Evolutionary conservation across 1,140 invertebrate genomes (phyloP).

Genomic region (Drosophila elegans): DNA sequence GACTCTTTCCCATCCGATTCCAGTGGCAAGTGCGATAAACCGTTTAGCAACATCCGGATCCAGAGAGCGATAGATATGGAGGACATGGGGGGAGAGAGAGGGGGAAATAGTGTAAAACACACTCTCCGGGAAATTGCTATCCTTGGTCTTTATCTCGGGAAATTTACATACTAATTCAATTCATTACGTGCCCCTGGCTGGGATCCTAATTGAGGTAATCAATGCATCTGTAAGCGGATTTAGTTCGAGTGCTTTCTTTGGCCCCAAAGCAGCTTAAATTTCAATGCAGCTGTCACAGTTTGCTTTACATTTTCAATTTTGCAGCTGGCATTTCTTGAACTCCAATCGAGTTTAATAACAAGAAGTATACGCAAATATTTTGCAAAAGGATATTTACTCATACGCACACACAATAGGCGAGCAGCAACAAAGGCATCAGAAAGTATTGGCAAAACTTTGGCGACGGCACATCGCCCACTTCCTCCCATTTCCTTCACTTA

Average conservation of each 20-base stretch:
- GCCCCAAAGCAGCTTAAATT: slow-evolving; percentile 19
- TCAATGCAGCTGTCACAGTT: slow-evolving; percentile 8
- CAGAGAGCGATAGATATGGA: slow-evolving; percentile 1
- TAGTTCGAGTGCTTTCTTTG: slow-evolving; percentile 16
- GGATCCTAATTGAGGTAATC: slow-evolving; percentile 48
- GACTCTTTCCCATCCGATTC: slow-evolving; percentile 10
- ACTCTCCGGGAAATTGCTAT: neutral
- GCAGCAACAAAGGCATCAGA: slow-evolving; percentile 23
- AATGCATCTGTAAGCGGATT: slow-evolving; percentile 45
- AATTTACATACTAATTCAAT: slow-evolving; percentile 44
- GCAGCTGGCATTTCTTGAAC: slow-evolving; percentile 35
- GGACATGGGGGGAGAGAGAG: neutral
- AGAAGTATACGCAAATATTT: slow-evolving; percentile 57
- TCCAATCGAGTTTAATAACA: slow-evolving; percentile 18
- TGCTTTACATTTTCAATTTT: slow-evolving; percentile 24
- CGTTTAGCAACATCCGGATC: slow-evolving; percentile 71
- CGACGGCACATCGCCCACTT: slow-evolving; percentile 3
- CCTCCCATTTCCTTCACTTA: slow-evolving; percentile 10
- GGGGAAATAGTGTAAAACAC: slow-evolving; percentile 12
- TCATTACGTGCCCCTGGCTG: slow-evolving; percentile 28
- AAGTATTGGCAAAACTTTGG: slow-evolving; percentile 45
- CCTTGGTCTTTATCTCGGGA: neutral
- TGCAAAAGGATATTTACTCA: slow-evolving; percentile 48
- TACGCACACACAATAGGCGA: slow-evolving; percentile 1
- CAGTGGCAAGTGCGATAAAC: slow-evolving; percentile 74